Base-by-base conservation (phyloP, 2,113 vertebrate genomes). In the Limanda limanda region DNA sequence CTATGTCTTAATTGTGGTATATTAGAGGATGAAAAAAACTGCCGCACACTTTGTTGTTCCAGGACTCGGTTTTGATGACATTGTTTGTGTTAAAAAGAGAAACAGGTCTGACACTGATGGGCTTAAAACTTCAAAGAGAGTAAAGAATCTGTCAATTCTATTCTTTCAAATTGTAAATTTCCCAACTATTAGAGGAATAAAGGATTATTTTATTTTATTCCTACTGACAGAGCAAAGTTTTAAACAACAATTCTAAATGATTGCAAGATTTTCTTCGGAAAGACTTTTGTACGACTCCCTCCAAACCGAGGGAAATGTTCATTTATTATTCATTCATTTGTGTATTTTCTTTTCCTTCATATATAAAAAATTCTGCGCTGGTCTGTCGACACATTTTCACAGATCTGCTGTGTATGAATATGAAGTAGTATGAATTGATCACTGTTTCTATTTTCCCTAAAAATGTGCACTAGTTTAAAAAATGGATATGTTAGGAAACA, bases 1-100 rank as follows among this genome's bases (percentile, higher is more conserved):
- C 64, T 68, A 68, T 70, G 73, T 56, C 65, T 73, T 83, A 76
- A 76, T 77, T 78, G 75, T 84, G 67, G 73, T 1, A 13, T 45
- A 74, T 80, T 20, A 67, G 31, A 51, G 52, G 75, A 69, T 60
- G 68, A 64, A 78, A 59, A 45, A 56, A 55, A 55, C 42, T 20
- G 14, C 23, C 13, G 21, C 61, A 11, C 14, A 3, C 75, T 79
- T 81, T 86, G 67, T 85, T 81, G 68, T 82, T 81, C 24, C 66
- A 71, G 63, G 74, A 86, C 13, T 14, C 27, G 55, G 61, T 63
- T 40, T 31, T 55, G 68, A 72, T 71, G 67, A 64, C 68, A 55
- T 74, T 68, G 8, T 81, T 73, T 85, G 21, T 62, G 23, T 47
- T 20, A 17, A 15, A 6, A n/a, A 57, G 52, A 23, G 5, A 42